These are phyloP conservation scores for Atherinosoma microstoma DNA, from an alignment of 2,797 vertebrate genomes.

Conservation along the genomic window DNA sequence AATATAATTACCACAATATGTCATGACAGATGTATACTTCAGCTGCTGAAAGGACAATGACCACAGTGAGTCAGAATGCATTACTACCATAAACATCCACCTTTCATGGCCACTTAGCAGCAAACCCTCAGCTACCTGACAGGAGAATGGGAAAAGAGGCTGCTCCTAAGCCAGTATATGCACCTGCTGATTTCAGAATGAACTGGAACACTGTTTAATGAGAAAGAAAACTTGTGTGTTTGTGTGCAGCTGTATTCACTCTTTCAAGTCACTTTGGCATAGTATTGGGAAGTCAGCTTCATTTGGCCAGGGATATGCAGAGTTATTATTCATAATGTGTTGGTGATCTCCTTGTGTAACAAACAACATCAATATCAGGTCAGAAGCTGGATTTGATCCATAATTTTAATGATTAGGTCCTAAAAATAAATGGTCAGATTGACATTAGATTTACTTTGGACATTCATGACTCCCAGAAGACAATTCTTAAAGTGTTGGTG, in stretches of 20 bases:
- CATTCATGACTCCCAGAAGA: not conserved
- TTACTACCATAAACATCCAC: constrained; percentile 65
- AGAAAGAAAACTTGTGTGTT: not conserved
- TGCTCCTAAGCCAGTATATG: constrained; percentile 58
- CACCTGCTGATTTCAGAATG: constrained; percentile 59
- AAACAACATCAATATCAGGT: not conserved
- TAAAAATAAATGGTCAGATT: not conserved
- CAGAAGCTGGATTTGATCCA: not conserved
- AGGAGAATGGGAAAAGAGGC: constrained; percentile 41
- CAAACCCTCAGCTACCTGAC: constrained; percentile 52
- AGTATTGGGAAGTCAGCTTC: not conserved
- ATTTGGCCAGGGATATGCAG: not conserved
- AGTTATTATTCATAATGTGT: not conserved
- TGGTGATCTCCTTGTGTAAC: not conserved
- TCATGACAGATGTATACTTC: constrained; percentile 43
- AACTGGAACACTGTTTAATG: not conserved
- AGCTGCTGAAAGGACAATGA: constrained; percentile 40
- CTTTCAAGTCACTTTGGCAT: not conserved
- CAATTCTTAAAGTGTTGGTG: not conserved
- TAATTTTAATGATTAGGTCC: not conserved
- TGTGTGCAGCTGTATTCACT: not conserved
- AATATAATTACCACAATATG: constrained; percentile 45
- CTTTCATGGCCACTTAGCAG: constrained; percentile 66
- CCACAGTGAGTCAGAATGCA: constrained; percentile 62
- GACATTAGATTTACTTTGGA: not conserved